phyloP scores from a whole-genome alignment of 2,113 vertebrate species.

The Ameiurus melas region DNA sequence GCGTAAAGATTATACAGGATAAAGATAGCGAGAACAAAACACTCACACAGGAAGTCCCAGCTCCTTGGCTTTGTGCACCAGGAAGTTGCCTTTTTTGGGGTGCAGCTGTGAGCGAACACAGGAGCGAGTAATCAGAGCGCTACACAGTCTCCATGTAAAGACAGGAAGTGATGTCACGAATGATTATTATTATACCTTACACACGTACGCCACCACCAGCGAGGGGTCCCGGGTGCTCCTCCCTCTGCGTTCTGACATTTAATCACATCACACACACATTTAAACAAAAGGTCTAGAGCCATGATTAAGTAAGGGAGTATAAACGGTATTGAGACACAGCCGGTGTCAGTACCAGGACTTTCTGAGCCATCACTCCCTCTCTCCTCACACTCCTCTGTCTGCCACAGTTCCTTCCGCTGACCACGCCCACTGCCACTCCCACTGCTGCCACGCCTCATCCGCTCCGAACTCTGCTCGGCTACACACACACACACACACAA shows the following conservation, averaged over 20 bases:
- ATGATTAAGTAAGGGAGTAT: not conserved
- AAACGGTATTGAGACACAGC: not conserved
- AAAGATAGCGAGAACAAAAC: not conserved
- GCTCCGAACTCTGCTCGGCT: slow-evolving; percentile 46
- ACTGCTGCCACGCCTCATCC: slow-evolving; percentile 22
- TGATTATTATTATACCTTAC: slow-evolving; percentile 81
- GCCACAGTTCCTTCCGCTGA: slow-evolving; percentile 42
- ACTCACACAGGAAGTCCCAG: slow-evolving; percentile 93
- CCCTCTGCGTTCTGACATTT: slow-evolving; percentile 46
- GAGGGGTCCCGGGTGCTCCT: slow-evolving; percentile 64
- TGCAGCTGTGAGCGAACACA: slow-evolving; percentile 64
- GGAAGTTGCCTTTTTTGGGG: slow-evolving; percentile 86
- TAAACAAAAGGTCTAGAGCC: not conserved
- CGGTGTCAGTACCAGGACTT: slow-evolving; percentile 47
- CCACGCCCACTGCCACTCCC: slow-evolving; percentile 20
- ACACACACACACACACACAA: not conserved
- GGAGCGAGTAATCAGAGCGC: not conserved
- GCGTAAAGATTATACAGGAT: not conserved
- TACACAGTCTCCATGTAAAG: not conserved
- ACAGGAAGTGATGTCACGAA: slow-evolving; percentile 5
- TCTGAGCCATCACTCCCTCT: not conserved
- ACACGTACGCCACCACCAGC: slow-evolving; percentile 86
- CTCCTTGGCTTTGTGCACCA: slow-evolving; percentile 82
- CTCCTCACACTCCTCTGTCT: slow-evolving; percentile 16
- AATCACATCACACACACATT: not conserved